Percentiles rank a stretch among this genome's conserved stretches.
These are phyloP conservation scores for Phyllostomus hastatus DNA, from an alignment of 2,113 vertebrate species.

Conservation along the genomic window DNA sequence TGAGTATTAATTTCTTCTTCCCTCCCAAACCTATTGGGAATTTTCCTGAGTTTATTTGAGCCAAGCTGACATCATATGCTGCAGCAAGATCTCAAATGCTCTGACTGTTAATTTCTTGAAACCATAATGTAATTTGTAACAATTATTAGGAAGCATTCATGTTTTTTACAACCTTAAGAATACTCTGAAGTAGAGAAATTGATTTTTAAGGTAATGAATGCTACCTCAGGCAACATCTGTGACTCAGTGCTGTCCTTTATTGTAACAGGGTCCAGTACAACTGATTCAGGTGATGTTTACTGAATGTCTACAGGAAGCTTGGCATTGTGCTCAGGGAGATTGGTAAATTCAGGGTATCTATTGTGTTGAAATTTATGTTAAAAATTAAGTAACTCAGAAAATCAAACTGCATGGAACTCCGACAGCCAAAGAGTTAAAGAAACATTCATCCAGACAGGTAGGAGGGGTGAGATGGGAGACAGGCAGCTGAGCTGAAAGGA, in stretches of 20 bases:
- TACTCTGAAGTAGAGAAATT: conserved; percentile 26
- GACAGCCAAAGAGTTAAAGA: too few species aligned
- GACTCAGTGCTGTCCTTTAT: background rate
- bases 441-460: too few species aligned
- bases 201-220: background rate
- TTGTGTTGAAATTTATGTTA: background rate
- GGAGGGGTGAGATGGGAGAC: too few species aligned
- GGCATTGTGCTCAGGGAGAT: background rate
- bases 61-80: background rate
- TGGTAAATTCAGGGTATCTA: background rate
- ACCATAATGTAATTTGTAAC: background rate
- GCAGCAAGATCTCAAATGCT: background rate
- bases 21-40: background rate
- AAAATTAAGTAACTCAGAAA: background rate
- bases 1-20: background rate
- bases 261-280: background rate
- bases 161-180: background rate
- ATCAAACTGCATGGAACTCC: too few species aligned
- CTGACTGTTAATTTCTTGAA: background rate
- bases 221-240: background rate
- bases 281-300: background rate
- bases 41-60: background rate
- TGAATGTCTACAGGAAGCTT: background rate
- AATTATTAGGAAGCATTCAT: background rate
- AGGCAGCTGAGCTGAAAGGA: too few species aligned